phyloP scores from a whole-genome alignment of 2,113 vertebrate species.

The Cyphomyrus discorhynchus region DNA sequence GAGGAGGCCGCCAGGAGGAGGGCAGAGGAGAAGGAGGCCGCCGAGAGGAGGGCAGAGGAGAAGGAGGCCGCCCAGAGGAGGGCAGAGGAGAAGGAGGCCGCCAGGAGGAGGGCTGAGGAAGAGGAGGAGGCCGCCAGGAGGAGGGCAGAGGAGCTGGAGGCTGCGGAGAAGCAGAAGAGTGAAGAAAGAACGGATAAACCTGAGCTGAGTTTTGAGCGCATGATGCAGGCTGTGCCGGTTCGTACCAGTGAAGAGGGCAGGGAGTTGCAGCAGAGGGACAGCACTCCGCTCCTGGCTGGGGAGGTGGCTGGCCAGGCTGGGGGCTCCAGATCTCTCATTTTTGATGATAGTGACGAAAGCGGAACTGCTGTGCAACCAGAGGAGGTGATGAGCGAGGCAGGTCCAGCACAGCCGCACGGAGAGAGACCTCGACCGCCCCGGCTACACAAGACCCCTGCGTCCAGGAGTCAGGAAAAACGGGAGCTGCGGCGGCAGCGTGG shows the following conservation, averaged over 20 bases:
- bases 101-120: conserved; percentile 11
- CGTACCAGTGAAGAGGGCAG: conserved; percentile 48
- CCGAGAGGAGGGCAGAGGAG: conserved; percentile 25
- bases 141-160: neutral
- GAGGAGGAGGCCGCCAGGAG: conserved; percentile 21
- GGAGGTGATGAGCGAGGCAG: conserved; percentile 21
- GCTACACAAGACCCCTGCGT: conserved; percentile 22
- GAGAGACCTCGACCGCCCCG: conserved; percentile 19
- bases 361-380: conserved; percentile 26
- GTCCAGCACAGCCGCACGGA: conserved; percentile 20
- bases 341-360: conserved; percentile 24
- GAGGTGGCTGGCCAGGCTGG: conserved; percentile 15
- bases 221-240: conserved; percentile 50
- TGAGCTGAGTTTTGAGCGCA: neutral
- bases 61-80: conserved; percentile 30
- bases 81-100: conserved; percentile 27
- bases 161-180: conserved; percentile 26
- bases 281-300: neutral
- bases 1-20: neutral
- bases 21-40: neutral
- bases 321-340: conserved; percentile 1
- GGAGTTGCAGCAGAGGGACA: conserved; percentile 13
- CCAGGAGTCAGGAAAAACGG: conserved; percentile 75
- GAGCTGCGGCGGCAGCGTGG: conserved; percentile 80
- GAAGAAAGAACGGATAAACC: neutral